These are phyloP conservation scores for Cyphomyrus discorhynchus DNA, from an alignment of 2,113 vertebrate species.

Conservation along the genomic window DNA sequence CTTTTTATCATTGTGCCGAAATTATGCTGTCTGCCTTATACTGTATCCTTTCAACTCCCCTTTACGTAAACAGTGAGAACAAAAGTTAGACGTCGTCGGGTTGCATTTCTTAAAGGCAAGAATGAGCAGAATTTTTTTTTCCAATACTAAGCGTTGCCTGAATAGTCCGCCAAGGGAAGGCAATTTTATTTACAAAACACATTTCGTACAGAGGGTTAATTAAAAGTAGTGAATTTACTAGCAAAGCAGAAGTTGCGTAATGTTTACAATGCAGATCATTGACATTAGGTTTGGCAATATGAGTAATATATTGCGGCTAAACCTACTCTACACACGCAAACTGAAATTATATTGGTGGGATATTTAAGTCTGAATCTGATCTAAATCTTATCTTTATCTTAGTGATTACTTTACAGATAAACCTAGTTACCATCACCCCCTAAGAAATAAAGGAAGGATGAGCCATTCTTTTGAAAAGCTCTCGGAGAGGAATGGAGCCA, in stretches of 20 bases:
- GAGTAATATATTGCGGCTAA: not conserved
- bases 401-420: not conserved
- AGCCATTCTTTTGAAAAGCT: no score
- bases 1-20: not conserved
- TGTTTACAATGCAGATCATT: not conserved
- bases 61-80: not conserved
- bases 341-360: not conserved
- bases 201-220: not conserved
- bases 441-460: no score
- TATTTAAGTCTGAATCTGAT: not conserved
- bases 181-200: not conserved
- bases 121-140: not conserved
- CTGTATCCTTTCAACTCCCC: not conserved
- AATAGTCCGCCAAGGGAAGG: not conserved
- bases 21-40: not conserved
- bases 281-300: not conserved
- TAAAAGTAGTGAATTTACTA: not conserved
- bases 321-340: not conserved
- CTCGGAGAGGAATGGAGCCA: no score
- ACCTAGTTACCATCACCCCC: not conserved
- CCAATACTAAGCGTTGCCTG: not conserved
- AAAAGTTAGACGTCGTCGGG: not conserved
- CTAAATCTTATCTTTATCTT: not conserved
- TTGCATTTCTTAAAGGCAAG: not conserved
- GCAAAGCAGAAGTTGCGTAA: not conserved